phyloP scores from a whole-genome alignment of 2,888 invertebrate genomes.

The Cactoblastis cactorum region DNA sequence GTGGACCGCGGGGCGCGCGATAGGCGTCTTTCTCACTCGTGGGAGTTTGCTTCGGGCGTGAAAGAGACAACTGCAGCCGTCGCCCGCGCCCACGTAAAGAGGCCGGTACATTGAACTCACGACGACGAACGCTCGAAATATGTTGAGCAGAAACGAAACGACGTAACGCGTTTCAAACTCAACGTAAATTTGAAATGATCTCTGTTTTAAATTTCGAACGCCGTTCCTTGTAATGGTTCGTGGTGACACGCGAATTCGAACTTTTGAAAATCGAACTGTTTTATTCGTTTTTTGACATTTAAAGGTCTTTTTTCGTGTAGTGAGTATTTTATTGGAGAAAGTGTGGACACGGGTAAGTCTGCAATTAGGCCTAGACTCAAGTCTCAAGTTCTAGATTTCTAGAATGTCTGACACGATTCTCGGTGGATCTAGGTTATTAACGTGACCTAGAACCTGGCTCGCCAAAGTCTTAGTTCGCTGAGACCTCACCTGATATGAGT shows the following conservation, averaged over 20 bases:
- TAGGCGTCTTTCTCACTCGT: constrained; percentile 38
- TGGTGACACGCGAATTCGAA: constrained; percentile 13
- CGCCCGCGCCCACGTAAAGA: constrained; percentile 70
- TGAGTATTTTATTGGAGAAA: constrained; percentile 3
- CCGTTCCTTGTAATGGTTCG: constrained; percentile 26
- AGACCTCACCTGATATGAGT: background rate
- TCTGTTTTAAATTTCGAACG: constrained; percentile 37
- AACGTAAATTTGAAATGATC: constrained; percentile 29
- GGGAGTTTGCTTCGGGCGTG: constrained; percentile 23
- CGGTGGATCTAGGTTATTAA: constrained; percentile 1
- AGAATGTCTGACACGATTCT: constrained; percentile 6
- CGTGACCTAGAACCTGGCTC: constrained; percentile 9
- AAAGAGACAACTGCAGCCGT: constrained; percentile 40
- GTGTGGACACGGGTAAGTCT: constrained; percentile 1
- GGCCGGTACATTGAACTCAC: constrained; percentile 71
- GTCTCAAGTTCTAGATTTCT: background rate
- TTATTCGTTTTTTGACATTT: constrained; percentile 1
- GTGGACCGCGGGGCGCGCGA: constrained; percentile 57
- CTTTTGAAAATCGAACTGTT: constrained; percentile 8
- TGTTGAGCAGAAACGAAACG: constrained; percentile 44
- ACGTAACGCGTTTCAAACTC: constrained; percentile 28
- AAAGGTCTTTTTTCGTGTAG: constrained; percentile 5
- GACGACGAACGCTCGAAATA: constrained; percentile 38
- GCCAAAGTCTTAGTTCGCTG: constrained; percentile 2
- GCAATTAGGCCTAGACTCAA: constrained; percentile 1